Evolutionary conservation across 2,888 invertebrate genomes (phyloP).

Genomic region (Lottia gigantea): DNA sequence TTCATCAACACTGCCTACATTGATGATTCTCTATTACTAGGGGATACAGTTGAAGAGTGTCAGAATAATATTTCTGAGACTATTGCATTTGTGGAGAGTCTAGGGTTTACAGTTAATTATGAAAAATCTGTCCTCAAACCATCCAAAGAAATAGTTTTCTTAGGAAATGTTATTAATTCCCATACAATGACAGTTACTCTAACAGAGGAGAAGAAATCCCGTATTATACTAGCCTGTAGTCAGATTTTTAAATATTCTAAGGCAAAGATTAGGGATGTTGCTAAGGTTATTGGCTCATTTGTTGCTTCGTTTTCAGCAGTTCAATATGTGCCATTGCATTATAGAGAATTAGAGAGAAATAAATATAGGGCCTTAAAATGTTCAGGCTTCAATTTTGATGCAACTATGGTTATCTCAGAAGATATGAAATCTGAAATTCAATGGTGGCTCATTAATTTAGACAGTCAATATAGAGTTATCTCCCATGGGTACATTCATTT

Average conservation of each 20-base stretch:
- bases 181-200: too few species aligned
- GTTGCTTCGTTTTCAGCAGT: neutral
- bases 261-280: neutral
- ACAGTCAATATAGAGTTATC: neutral
- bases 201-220: too few species aligned
- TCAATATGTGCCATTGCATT: neutral
- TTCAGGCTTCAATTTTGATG: neutral
- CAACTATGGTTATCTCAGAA: neutral
- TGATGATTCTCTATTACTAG: neutral
- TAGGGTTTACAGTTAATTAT: conserved; percentile 1
- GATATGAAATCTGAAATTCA: neutral
- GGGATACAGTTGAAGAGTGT: neutral
- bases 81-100: neutral
- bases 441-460: neutral
- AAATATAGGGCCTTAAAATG: neutral
- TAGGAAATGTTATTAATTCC: neutral
- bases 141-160: neutral
- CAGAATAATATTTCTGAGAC: neutral
- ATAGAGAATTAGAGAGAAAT: neutral
- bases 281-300: neutral
- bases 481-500: neutral
- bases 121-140: neutral
- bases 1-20: neutral
- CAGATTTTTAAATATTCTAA: too few species aligned
- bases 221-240: too few species aligned